Evolutionary conservation across 30 jellyfish, hydroid and myxozoan species (phyloP).

Genomic region (Sanderia malayensis): DNA sequence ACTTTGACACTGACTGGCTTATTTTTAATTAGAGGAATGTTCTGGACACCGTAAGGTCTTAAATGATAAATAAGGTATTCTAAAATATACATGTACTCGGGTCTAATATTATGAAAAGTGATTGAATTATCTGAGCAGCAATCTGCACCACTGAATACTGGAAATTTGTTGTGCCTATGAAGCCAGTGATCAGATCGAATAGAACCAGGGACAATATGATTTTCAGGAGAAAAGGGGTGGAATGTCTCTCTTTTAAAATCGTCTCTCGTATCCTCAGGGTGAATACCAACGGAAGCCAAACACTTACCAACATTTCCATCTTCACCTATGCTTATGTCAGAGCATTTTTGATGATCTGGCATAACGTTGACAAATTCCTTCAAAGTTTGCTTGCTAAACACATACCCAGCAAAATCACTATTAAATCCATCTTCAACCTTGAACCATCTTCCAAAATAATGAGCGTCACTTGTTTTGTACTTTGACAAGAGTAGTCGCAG

Average conservation of each 20-base stretch:
- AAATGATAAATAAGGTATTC: conserved; percentile 83
- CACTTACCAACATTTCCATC: conserved; percentile 96
- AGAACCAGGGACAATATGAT: conserved; percentile 79
- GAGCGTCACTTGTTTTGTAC: conserved; percentile 55
- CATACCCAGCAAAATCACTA: conserved; percentile 98
- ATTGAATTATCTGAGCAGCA: conserved; percentile 92
- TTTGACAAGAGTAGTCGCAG: conserved; percentile 61
- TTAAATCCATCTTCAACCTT: conserved; percentile 89
- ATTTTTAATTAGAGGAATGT: not conserved
- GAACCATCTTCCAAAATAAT: conserved; percentile 93
- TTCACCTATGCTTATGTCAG: conserved; percentile 48
- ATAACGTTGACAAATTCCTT: conserved; percentile 57
- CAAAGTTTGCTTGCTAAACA: conserved; percentile 76
- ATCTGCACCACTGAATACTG: conserved; percentile 79
- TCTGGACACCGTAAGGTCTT: conserved; percentile 80
- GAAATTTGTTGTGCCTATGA: conserved; percentile 75
- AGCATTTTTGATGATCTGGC: conserved; percentile 81
- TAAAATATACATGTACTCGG: conserved; percentile 70
- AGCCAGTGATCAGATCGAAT: conserved; percentile 75
- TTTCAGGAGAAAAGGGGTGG: conserved; percentile 89
- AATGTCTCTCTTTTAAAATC: conserved; percentile 79
- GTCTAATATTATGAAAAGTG: conserved; percentile 75
- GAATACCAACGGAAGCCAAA: conserved; percentile 64
- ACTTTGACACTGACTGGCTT: not conserved
- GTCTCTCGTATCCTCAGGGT: conserved; percentile 92